These are phyloP conservation scores for Lordiphosa fenestrarum DNA, from an alignment of 2,888 invertebrate species.

Conservation along the genomic window DNA sequence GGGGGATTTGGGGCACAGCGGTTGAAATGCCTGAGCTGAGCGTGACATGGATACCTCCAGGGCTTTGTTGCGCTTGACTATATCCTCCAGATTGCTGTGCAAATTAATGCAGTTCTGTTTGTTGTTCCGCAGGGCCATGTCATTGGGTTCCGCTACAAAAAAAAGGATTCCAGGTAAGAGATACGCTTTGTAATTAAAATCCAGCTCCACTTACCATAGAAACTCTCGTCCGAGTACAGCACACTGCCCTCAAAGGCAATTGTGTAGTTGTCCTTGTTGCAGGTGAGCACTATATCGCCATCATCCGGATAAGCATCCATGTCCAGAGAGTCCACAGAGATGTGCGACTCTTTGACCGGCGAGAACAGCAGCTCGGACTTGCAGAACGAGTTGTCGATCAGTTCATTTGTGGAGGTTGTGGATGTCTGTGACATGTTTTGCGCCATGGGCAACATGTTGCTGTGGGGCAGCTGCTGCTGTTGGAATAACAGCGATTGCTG, in stretches of 20 bases:
- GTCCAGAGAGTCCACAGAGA: conserved; percentile 94
- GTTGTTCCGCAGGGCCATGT: conserved; percentile 75
- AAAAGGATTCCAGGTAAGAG: neutral
- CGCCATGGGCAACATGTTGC: conserved; percentile 45
- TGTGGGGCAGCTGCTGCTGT: conserved; percentile 35
- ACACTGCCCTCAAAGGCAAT: conserved; percentile 96
- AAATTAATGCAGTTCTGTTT: conserved; percentile 80
- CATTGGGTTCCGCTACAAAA: conserved; percentile 75
- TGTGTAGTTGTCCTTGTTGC: conserved; percentile 96
- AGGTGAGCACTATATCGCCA: conserved; percentile 93
- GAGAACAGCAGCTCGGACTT: conserved; percentile 95
- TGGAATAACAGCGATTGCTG: conserved; percentile 71
- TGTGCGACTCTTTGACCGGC: conserved; percentile 90
- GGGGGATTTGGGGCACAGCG: conserved; percentile 84
- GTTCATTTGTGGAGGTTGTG: conserved; percentile 83
- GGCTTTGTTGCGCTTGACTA: conserved; percentile 79
- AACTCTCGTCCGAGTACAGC: conserved; percentile 92
- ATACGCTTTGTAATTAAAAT: no score
- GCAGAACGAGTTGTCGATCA: conserved; percentile 92
- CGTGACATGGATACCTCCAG: conserved; percentile 91
- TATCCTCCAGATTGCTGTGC: conserved; percentile 80
- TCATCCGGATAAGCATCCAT: conserved; percentile 88
- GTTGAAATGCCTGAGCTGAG: conserved; percentile 93
- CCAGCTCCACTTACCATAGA: conserved; percentile 81
- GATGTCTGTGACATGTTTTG: conserved; percentile 75